Evolutionary conservation across 2,888 invertebrate genomes (phyloP), one percentile per base, ranked within the genome.

Genomic region (Drosophila tanythrix): DNA sequence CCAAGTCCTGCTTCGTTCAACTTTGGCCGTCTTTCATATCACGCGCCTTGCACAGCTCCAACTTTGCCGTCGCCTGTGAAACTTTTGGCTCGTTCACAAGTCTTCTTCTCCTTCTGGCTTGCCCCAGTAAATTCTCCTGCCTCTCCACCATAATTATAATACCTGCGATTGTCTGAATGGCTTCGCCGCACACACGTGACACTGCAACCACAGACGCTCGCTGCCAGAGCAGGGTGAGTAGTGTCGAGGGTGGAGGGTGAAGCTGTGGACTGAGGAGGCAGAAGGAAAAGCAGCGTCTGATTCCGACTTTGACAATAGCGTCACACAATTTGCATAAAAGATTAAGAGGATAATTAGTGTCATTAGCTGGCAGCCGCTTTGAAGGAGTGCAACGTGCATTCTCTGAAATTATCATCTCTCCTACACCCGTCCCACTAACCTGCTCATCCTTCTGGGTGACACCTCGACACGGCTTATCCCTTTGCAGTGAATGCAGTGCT

Each of bases 1-100:
- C 35, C 56, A 58, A 69, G 58, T 67, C 50, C 52, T 46, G 29
- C 63, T 48, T 57, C 68, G 72, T 66, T 78, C 75, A 85, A 85
- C 85, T 89, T 89, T 85, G 74, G 78, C 64, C 74, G 89, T 87
- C 85, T 86, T 87, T 85, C 82, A 89, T 89, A 89, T 84, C 89
- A 82, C 80, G 80, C 76, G 66, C 71, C 62, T 52, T 81, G 76
- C 81, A 81, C 61, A 74, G 69, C 70, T 68, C 66, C 67, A 89
- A 85, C 85, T 85, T 85, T 82, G 70, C 75, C 88, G 72, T 73
- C 70, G 69, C 62, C 66, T 56, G 40, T 25, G 25, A 79, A 87
- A 80, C 53, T 85, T 85, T 87, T 53, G 68, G 55, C 60, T 74
- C 72, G 60, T 66, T 83, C 81, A 53, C 57, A 48, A 73, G 51